These are phyloP conservation scores for Cephalopachus bancanus DNA, from an alignment of 2,797 vertebrate genomes.

Conservation along the genomic window DNA sequence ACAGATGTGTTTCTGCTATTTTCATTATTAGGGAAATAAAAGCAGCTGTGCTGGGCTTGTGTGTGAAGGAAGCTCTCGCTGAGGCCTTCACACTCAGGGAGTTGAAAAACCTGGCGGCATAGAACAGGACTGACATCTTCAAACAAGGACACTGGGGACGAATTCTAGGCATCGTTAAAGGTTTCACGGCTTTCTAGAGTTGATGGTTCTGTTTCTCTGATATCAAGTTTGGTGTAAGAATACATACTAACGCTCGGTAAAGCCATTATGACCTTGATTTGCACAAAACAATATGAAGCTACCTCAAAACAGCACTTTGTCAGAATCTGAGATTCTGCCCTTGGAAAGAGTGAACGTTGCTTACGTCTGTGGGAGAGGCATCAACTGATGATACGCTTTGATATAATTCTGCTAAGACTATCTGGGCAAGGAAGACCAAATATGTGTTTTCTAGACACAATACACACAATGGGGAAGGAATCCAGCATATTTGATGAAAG, in stretches of 20 bases:
- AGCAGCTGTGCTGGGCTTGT: constrained; percentile 69
- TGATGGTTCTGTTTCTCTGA: not conserved
- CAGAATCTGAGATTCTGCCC: not conserved
- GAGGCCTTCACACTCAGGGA: not conserved
- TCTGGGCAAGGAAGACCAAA: not conserved
- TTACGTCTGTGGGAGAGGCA: not conserved
- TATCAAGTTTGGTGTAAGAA: not conserved
- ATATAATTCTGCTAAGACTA: constrained; percentile 3
- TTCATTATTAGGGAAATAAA: constrained; percentile 73
- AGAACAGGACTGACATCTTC: constrained; percentile 41
- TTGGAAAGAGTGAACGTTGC: not conserved
- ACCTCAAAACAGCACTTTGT: not conserved
- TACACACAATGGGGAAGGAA: constrained; percentile 53
- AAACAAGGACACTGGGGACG: not conserved
- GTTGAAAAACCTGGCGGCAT: constrained; percentile 22
- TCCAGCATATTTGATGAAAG: constrained; percentile 64
- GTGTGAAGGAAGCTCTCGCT: not conserved
- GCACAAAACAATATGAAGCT: not conserved
- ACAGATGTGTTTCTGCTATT: constrained; percentile 80
- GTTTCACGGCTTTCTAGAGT: not conserved
- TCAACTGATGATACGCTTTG: not conserved
- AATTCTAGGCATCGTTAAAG: not conserved
- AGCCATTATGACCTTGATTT: not conserved
- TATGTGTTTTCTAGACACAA: constrained; percentile 43
- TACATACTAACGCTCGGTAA: not conserved